Percentiles rank a stretch among this genome's conserved stretches.
These are phyloP conservation scores for Dipodomys stephensi DNA, from an alignment of 2,113 vertebrate species.

Conservation along the genomic window DNA sequence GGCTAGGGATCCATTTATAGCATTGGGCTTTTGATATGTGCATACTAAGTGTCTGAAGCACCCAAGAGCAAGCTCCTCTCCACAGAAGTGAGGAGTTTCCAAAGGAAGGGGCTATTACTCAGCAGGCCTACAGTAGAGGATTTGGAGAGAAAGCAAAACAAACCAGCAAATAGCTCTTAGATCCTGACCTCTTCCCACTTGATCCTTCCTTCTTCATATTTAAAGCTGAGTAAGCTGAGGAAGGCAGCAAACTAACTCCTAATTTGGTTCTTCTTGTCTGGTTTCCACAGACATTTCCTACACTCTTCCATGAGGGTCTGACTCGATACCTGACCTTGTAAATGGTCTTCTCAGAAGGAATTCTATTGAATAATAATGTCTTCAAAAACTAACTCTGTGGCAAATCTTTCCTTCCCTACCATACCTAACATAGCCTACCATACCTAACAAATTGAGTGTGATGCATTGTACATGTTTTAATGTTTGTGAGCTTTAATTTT, in stretches of 20 bases:
- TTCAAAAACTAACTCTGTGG: too few species aligned
- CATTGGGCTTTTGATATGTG: background rate
- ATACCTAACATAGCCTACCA: too few species aligned
- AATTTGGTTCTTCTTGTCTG: background rate
- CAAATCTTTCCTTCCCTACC: too few species aligned
- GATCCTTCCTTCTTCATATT: background rate
- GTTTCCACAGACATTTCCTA: background rate
- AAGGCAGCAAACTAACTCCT: background rate
- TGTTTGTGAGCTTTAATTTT: too few species aligned
- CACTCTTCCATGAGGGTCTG: background rate
- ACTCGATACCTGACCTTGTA: background rate
- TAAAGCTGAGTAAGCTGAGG: background rate
- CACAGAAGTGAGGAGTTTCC: background rate
- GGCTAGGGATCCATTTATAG: rapidly evolving
- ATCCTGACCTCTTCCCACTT: background rate
- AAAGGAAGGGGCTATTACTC: too few species aligned
- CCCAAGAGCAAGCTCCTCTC: too few species aligned
- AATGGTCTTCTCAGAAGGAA: background rate
- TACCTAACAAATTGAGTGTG: too few species aligned
- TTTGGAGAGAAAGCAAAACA: background rate
- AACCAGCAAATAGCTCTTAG: background rate
- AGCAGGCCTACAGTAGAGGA: background rate
- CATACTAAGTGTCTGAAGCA: too few species aligned
- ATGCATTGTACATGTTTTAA: too few species aligned
- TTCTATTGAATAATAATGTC: background rate